phyloP scores from a whole-genome alignment of 2,888 invertebrate genomes.

The Cephus runcator region DNA sequence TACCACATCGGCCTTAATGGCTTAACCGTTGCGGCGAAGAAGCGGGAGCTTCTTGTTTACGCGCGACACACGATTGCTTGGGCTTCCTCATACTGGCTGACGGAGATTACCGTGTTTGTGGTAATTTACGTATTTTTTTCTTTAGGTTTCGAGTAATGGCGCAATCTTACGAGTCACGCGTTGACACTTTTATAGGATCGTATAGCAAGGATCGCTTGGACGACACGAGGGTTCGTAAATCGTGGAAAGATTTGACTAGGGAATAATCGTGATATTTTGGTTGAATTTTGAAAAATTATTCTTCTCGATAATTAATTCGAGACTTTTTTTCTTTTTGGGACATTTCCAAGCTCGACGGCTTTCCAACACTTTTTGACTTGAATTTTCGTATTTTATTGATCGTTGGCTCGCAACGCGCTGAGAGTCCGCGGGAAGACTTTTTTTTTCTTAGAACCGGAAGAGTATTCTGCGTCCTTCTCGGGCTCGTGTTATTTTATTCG shows the following conservation, averaged over 20 bases:
- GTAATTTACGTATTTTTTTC: not conserved
- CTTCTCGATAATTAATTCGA: no score
- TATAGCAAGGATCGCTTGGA: no score
- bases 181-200: no score
- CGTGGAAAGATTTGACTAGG: no score
- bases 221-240: no score
- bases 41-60: not conserved
- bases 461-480: accelerated
- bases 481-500: not conserved
- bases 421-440: not conserved
- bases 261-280: no score
- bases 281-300: not conserved
- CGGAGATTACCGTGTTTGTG: not conserved
- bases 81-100: not conserved
- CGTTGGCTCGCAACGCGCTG: no score
- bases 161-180: accelerated
- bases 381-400: not conserved
- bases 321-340: not conserved
- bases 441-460: not conserved
- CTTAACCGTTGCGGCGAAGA: not conserved
- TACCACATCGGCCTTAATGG: not conserved
- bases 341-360: not conserved
- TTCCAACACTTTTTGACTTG: not conserved
- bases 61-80: not conserved
- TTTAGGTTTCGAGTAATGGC: not conserved